phyloP scores from a whole-genome alignment of 2,113 vertebrate genomes.

The Dromas ardeola region DNA sequence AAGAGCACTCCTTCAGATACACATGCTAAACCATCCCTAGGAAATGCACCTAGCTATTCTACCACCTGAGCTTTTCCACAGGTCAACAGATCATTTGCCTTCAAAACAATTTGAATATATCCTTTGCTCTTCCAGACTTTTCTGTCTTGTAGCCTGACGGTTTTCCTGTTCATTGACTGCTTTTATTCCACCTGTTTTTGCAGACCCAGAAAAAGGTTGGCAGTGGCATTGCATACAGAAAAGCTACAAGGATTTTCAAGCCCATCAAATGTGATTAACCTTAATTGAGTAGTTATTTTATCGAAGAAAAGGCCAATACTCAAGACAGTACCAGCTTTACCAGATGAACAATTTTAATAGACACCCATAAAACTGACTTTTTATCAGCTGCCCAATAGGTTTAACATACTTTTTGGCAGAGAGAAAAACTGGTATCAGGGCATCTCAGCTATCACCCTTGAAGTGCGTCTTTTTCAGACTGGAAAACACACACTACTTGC shows the following conservation, averaged over 20 bases:
- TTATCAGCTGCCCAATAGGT: background rate
- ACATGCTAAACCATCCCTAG: background rate
- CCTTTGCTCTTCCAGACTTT: background rate
- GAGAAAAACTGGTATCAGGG: background rate
- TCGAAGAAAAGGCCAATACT: background rate
- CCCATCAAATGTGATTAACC: background rate
- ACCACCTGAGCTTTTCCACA: background rate
- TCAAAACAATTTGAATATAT: background rate
- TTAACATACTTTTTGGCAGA: background rate
- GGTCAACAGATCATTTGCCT: background rate
- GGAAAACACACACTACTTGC: background rate
- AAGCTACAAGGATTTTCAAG: background rate
- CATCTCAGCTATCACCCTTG: background rate
- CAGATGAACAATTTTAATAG: constrained; percentile 14
- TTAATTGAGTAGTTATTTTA: background rate
- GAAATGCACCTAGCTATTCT: constrained; percentile 8
- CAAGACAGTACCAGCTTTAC: background rate
- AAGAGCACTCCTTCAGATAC: background rate
- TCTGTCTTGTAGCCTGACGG: background rate
- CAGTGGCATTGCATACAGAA: background rate
- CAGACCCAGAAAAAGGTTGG: background rate
- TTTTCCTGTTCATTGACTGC: background rate
- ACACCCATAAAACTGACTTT: background rate
- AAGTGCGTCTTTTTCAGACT: background rate
- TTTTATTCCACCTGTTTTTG: background rate